These are phyloP conservation scores for Ictidomys tridecemlineatus DNA, from an alignment of 2,113 vertebrate species.

Conservation along the genomic window DNA sequence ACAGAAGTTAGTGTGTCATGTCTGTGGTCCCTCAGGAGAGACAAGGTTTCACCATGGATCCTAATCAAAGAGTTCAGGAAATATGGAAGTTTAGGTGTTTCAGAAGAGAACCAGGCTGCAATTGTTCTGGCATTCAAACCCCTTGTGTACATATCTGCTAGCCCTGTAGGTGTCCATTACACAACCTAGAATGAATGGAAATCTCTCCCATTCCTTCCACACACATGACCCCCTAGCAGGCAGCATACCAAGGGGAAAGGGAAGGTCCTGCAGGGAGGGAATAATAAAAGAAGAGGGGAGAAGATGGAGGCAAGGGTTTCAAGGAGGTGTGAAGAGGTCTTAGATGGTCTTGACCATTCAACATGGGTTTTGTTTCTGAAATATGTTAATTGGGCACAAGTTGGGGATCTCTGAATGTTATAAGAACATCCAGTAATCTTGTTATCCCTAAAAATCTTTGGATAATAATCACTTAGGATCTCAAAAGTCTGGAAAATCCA, in stretches of 20 bases:
- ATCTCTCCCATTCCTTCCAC: slow-evolving; percentile 9
- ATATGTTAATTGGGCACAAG: neutral
- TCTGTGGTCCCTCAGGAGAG: neutral
- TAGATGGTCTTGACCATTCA: neutral
- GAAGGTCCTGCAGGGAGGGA: neutral
- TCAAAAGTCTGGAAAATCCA: neutral
- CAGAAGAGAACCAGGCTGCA: neutral
- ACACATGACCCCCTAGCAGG: neutral
- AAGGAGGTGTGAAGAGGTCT: neutral
- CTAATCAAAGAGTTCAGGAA: neutral
- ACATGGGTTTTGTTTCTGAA: slow-evolving; percentile 19
- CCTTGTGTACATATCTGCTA: neutral
- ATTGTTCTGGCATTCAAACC: neutral
- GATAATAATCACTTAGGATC: neutral
- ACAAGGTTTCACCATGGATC: neutral
- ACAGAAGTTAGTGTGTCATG: neutral
- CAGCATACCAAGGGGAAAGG: neutral
- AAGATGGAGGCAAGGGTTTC: neutral
- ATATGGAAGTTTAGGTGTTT: neutral
- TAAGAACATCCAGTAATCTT: neutral
- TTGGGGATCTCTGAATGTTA: neutral
- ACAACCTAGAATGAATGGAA: slow-evolving; percentile 26
- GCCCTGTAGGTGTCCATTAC: neutral
- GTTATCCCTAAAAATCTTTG: slow-evolving; percentile 2
- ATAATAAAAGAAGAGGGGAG: neutral